Evolutionary conservation across 2,113 vertebrate genomes (phyloP), one percentile per base, ranked within the genome.

Genomic region (Myanophis thanlyinensis): DNA sequence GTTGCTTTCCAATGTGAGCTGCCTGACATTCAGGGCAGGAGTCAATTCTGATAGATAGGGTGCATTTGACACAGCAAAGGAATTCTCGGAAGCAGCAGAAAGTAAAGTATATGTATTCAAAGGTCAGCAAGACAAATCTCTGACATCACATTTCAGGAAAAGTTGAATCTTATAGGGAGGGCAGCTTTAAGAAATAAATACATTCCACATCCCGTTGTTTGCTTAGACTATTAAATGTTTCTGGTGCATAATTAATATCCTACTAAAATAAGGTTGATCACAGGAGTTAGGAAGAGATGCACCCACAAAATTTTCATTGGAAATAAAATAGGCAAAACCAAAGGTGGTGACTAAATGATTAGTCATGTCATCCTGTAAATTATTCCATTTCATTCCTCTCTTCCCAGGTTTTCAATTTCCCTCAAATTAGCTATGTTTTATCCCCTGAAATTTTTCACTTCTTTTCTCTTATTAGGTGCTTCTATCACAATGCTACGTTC

Each of bases 11-110:
- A 54, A 30, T 56, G n/a, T 46, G 59, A 93, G 48, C 88, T 87
- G 73, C 46, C 15, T 4, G 3, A 30, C 46, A 52, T 49, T n/a
- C 46, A 46, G 54, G 84, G 88, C 91, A 90, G 90, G 90, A 90
- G 51, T 80, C 89, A 47, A 20, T 3, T 51, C 88, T 85, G 86
- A 85, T 30, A 89, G 87, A 85, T 89, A 88, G 89, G 89, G 89
- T 62, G 35, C 62, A 59, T 92, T 92, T 56, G 86, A 93, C 87
- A 91, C 49, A 54, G 86, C 88, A 91, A 92, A 93, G 1, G 5
- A 91, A 93, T 46, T 25, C 49, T 93, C 88, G 89, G 89, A 93
- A 93, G 88, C 13, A 56, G 52, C 85, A 91, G 84, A 93, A 89
- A 92, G n/a, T 80, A 93, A 95, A 93, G 52, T n/a, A 73, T 93